Conservation (phyloP, 2,888 invertebrate genomes). For the Erebia epiphron region DNA sequence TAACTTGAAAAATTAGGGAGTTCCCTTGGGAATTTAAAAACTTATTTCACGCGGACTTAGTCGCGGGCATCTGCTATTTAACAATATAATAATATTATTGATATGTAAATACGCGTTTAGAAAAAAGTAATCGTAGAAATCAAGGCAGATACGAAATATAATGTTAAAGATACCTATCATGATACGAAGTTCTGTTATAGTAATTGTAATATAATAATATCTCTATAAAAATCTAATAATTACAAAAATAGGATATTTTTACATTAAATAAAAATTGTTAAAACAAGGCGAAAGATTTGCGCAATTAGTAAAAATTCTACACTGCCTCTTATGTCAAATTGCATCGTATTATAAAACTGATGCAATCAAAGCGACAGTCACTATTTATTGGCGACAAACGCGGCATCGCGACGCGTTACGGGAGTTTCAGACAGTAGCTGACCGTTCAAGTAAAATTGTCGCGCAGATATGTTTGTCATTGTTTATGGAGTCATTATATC, state of each 20-base stretch:
- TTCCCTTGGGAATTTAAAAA: no score
- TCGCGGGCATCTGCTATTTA: no score
- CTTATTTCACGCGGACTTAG: no score
- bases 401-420: no score
- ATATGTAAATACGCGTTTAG: constrained; percentile 16
- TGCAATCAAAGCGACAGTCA: background rate
- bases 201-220: constrained; percentile 16
- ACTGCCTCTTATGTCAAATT: constrained; percentile 15
- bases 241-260: constrained; percentile 14
- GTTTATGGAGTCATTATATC: no score
- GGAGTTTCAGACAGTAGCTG: no score
- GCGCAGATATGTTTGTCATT: no score
- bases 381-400: no score
- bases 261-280: constrained; percentile 15
- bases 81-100: no score
- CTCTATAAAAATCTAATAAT: constrained; percentile 6
- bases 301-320: constrained; percentile 15
- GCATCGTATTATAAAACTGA: constrained; percentile 2
- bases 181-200: constrained; percentile 19
- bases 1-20: no score
- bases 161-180: background rate
- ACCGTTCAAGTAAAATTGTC: no score
- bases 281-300: constrained; percentile 5
- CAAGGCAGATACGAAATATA: background rate
- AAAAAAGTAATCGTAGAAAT: background rate